Evolutionary conservation across 1,140 invertebrate genomes (phyloP), one percentile per base, ranked within the genome.

Genomic region (Hypsibius dujardini): DNA sequence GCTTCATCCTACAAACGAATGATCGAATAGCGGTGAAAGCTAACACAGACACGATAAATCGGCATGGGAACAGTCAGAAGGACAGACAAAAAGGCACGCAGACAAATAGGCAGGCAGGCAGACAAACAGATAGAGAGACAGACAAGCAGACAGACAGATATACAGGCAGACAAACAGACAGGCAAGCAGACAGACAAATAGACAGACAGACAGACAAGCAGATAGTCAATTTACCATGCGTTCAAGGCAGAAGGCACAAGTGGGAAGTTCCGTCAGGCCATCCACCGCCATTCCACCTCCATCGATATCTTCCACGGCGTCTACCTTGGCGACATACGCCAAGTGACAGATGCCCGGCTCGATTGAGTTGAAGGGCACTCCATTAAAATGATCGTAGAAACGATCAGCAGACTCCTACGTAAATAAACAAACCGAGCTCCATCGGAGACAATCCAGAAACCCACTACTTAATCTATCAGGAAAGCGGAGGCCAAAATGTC

Each of bases 161-260:
- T 28, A 28, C 28, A 28, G 28, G 28, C 28, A 28, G 28, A 28
- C 28, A 28, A 28, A 28, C 28, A 28, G 28, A 28, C 28, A 28
- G 28, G 28, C 28, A 28, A 28, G 28, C 28, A 28, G 28, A 28
- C 28, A 28, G 28, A 28, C 28, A 28, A 28, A 28, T 28, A 28
- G 28, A 28, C 28, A 28, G 28, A 28, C 28, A 28, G 28, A 28
- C 7, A 56, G 7, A 56, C 7, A 56, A 46, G 45, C 60, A 50
- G 1, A 62, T 47, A 69, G 42, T 69, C 70, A 45, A 72, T 73
- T 74, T 74, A 82, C 83, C 83, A 86, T 84, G 77, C 92, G 85
- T 80, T 99, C 95, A 77, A 94, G 79, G 79, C 94, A 97, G 28
- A 97, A 92, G 2, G 95, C 90, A 81, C 96, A 99, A 1, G 89